These are phyloP conservation scores for Pangasius mekongensis DNA, from an alignment of 2,797 vertebrate genomes.

Conservation along the genomic window DNA sequence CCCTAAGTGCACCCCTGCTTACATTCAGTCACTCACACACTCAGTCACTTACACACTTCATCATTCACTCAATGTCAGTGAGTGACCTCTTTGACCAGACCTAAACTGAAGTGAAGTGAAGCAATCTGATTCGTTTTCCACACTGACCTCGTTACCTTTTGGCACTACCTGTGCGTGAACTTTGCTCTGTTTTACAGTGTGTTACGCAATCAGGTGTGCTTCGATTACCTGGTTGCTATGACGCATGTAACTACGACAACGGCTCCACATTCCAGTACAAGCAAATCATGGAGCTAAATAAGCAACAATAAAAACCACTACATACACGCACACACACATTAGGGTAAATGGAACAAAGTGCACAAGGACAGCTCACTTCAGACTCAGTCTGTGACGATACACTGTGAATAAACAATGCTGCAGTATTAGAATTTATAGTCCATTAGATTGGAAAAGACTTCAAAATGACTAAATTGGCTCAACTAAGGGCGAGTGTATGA, in stretches of 20 bases:
- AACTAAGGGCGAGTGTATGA: not conserved
- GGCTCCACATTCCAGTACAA: conserved; percentile 9
- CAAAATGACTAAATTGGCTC: not conserved
- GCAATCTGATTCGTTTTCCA: not conserved
- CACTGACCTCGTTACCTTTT: conserved; percentile 1
- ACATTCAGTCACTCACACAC: not conserved
- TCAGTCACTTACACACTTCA: not conserved
- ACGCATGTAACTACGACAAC: not conserved
- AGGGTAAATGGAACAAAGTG: not conserved
- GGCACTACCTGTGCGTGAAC: conserved; percentile 1
- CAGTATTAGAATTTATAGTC: not conserved
- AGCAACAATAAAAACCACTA: conserved; percentile 13
- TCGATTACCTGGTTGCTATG: conserved; percentile 20
- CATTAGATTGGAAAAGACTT: not conserved
- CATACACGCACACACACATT: not conserved
- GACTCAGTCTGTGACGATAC: not conserved
- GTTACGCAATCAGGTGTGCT: conserved; percentile 14
- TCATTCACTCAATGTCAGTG: not conserved
- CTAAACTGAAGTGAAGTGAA: not conserved
- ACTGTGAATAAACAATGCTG: not conserved
- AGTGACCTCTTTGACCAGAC: not conserved
- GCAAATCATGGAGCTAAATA: not conserved
- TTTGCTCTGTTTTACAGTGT: conserved; percentile 10
- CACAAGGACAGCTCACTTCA: not conserved
- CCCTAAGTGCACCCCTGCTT: not conserved